phyloP scores from a whole-genome alignment of 37 sponge, comb jelly and placozoan genomes.

The Cladorhizidae sp. region DNA sequence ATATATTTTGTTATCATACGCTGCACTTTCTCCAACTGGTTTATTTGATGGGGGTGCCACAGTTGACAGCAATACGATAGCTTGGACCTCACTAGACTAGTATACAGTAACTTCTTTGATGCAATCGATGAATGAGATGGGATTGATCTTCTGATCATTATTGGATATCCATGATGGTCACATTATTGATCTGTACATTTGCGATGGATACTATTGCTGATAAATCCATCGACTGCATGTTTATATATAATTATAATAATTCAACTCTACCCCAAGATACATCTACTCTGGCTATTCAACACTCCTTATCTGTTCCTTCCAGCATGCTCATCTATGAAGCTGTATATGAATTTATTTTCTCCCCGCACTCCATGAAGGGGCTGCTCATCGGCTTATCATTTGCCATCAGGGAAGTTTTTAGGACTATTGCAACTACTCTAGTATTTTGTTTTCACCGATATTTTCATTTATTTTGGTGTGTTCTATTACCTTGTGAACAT shows the following conservation, averaged over 20 bases:
- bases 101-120: too few relatives aligned
- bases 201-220: neutral
- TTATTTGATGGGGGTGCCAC: too few relatives aligned
- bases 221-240: neutral
- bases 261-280: neutral
- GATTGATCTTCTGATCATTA: neutral
- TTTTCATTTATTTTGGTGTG: neutral
- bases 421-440: neutral
- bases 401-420: neutral
- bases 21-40: too few relatives aligned
- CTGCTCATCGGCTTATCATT: too few relatives aligned
- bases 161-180: neutral
- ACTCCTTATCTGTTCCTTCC: neutral
- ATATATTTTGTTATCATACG: too few relatives aligned
- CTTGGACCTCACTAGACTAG: too few relatives aligned
- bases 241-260: neutral
- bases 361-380: slow-evolving; percentile 8
- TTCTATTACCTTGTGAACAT: neutral
- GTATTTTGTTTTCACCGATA: neutral
- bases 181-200: neutral
- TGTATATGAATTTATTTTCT: neutral
- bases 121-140: too few relatives aligned
- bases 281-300: neutral
- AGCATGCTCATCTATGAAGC: neutral
- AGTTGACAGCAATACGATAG: too few relatives aligned